Conservation (phyloP, 2,113 vertebrate genomes). For the Glaucomys volans region DNA sequence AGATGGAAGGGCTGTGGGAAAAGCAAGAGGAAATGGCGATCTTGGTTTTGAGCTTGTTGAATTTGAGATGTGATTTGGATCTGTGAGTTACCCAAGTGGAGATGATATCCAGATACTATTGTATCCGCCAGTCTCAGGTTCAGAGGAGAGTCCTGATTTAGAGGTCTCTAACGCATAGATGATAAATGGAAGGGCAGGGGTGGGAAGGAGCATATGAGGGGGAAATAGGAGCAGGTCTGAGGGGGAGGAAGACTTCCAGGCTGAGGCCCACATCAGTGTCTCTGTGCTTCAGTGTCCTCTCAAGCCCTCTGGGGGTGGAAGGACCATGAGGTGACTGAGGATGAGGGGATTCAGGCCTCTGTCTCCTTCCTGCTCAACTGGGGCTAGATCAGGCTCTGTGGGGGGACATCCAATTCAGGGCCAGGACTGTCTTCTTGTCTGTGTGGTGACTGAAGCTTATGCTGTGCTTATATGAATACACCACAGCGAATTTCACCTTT, state of each 20-base stretch:
- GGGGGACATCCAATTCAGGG: neutral
- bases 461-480: no score
- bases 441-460: neutral
- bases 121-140: neutral
- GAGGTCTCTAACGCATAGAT: neutral
- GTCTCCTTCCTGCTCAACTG: neutral
- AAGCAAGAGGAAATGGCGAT: neutral
- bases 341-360: neutral
- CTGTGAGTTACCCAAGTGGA: neutral
- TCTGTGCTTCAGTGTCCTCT: neutral
- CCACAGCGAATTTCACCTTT: no score
- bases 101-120: neutral
- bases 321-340: neutral
- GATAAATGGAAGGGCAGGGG: neutral
- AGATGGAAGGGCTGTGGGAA: neutral
- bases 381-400: neutral
- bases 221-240: neutral
- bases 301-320: neutral
- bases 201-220: neutral
- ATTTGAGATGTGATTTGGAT: neutral
- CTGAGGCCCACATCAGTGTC: neutral
- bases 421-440: neutral
- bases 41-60: neutral
- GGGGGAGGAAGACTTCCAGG: neutral
- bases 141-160: neutral